Base-by-base conservation (phyloP, 2,113 vertebrate species). In the Tursiops truncatus region DNA sequence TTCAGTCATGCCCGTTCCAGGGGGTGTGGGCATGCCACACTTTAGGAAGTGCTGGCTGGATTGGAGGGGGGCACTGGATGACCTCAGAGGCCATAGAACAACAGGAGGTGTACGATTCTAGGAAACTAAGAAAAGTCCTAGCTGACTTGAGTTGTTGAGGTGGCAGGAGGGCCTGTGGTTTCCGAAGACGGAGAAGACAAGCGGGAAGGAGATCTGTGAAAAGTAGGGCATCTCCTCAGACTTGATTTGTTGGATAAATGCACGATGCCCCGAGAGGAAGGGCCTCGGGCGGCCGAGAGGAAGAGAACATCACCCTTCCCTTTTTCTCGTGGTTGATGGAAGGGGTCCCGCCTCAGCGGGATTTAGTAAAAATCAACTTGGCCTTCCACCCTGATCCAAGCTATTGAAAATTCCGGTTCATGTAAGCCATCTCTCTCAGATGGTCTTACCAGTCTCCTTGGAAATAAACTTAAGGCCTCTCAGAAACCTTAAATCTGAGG, bases 401-500 rank as follows among this genome's bases (percentile, higher is more conserved):
- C 9, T 60, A 58, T 31, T 88, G 95, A 91, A 92, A 93, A 95
- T 87, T 97, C 93, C 94, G 90, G 87, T 93, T 97, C 93, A 96
- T 96, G 96, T 76, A 97, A 98, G 94, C 85, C 95, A 74, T 93
- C 31, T 60, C 26, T 89, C 21, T 68, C 8, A 93, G 58, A 71
- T 2, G 53, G 20, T 17, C 44, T 96, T 97, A 89, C 96, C 87
- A 73, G 21, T 93, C 81, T 97, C 80, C 68, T 76, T 73, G 92
- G 91, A 97, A 98, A 97, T 44, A n/a, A 93, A 95, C 53, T 67
- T 68, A 89, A 93, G 10, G 91, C 92, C 93, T 91, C 20, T 12
- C 63, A 97, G 82, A 97, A 90, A 95, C 95, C 87, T 97, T 97
- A 94, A 97, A 97, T 77, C 21, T 56, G 74, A 95, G 89, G 87